A percentile compares a stretch with the other conserved stretches of the same genome.
Evolutionary conservation across 2,888 invertebrate species (phyloP).

Genomic region (Brachynemurus nebulosus): DNA sequence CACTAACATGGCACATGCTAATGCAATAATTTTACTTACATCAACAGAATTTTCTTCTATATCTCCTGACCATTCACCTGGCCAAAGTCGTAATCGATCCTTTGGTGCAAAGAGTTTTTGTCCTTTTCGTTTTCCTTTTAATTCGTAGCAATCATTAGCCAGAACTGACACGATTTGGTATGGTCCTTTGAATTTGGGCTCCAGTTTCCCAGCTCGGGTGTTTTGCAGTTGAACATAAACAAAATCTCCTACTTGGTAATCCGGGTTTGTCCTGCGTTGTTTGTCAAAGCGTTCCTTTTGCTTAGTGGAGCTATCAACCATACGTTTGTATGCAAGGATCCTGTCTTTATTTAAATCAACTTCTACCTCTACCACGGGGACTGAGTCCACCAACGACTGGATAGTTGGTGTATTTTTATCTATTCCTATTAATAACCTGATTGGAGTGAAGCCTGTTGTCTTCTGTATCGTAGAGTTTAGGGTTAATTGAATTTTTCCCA

Average conservation of each 20-base stretch:
- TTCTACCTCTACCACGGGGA: slow-evolving; percentile 12
- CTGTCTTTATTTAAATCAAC: slow-evolving; percentile 13
- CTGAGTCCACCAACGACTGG: slow-evolving; percentile 12
- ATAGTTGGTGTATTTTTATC: slow-evolving; percentile 8
- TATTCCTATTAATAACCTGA: slow-evolving; percentile 20
- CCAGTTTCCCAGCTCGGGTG: slow-evolving; percentile 8
- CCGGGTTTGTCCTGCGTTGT: slow-evolving; percentile 6
- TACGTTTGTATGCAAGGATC: slow-evolving; percentile 3
- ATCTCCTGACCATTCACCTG: too few species aligned
- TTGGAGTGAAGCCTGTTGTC: slow-evolving; percentile 19
- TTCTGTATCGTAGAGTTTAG: slow-evolving; percentile 13
- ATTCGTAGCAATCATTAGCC: slow-evolving; percentile 5
- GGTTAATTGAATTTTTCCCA: not conserved
- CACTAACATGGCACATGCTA: too few species aligned
- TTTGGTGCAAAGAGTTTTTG: too few species aligned
- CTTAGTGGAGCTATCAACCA: not conserved
- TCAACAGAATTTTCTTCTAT: too few species aligned
- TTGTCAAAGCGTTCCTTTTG: slow-evolving; percentile 14
- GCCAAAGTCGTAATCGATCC: too few species aligned
- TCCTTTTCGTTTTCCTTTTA: not conserved
- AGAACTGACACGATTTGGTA: not conserved
- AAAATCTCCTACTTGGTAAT: slow-evolving; percentile 10
- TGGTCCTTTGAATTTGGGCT: slow-evolving; percentile 5
- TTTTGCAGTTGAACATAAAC: slow-evolving; percentile 11
- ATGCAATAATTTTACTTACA: too few species aligned